Evolutionary conservation across 2,113 vertebrate species (phyloP), one percentile per base, ranked within the genome.

Genomic region (Scortum barcoo): DNA sequence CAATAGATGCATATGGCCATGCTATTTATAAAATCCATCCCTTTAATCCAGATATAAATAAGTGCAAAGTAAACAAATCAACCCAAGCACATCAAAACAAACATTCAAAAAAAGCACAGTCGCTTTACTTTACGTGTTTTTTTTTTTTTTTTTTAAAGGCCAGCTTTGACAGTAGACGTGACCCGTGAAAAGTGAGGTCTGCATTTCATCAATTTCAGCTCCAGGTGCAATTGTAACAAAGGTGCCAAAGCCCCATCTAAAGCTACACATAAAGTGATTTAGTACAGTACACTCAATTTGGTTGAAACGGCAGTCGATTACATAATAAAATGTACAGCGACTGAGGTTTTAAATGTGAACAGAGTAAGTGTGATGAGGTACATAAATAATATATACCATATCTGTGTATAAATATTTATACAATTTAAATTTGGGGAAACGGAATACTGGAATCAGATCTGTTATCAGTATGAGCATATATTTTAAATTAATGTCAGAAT

Each of bases 61-160:
- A 44, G 28, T 46, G 44, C 6, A 33, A 67, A 40, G 75, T 44
- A 75, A 83, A 83, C 44, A 40, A 78, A 42, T 51, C 46, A 61
- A 20, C 69, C 19, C 46, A 66, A 79, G 56, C 9, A 11, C 53
- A 57, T 42, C 30, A 72, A 76, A 80, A 48, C 58, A 67, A 60
- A 0, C 10, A 19, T 46, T 73, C 11, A 20, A 53, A 66, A 66
- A 51, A 30, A 28, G 51, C 53, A 30, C 0, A 14, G n/a, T 65
- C 22, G 62, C 56, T 10, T 68, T 24, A 16, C 24, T 26, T 7
- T 1, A 11, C 16, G 1, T 51, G 8, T 2, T 22, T 26, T 38
- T 51, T 68, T 9, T 58, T 24, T 42, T n/a, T n/a, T 60, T 50
- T 69, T 51, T 68, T 9, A 54, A 60, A 68, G 38, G 61, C 17